Base-by-base conservation (phyloP, 2,113 vertebrate genomes). In the Carassius carassius region DNA sequence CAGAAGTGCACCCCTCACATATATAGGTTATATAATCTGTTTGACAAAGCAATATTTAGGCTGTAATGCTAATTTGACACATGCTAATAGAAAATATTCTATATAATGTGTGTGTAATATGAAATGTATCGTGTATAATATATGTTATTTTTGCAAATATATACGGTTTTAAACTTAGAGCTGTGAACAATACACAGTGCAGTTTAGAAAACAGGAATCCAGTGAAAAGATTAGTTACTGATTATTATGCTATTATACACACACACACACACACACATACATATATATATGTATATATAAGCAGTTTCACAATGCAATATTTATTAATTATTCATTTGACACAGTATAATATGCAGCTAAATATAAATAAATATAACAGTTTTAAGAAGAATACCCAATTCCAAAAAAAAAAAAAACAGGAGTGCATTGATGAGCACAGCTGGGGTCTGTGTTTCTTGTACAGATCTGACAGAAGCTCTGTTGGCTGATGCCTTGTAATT, bases 401-500 rank as follows among this genome's bases (percentile, higher is more conserved):
- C n/a, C n/a, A n/a, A n/a, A n/a, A n/a, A n/a, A n/a, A n/a, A 29
- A 29, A 29, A 29, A 29, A 1, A 29, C 67, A 13, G 21, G 67
- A 70, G 12, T 73, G 37, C 70, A 73, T 21, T 47, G 70, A 44
- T 73, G 70, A 47, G 44, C 70, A 47, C 70, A 74, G 41, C 70
- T 74, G 70, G 70, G 70, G 2, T 65, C 25, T 65, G 63, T 69
- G 65, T 8, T 69, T 35, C 29, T 17, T 51, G 29, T 17, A 16
- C 51, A 41, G 49, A 49, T 58, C 25, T 29, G 16, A 32, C 41
- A 47, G 25, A 73, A 75, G 14, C 82, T 83, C 82, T 76, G 72
- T 49, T 44, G 37, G 35, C 37, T 63, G 70, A 70, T 63, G 44
- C 56, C 60, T 76, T 62, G 56, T 70, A 29, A 74, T 76, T 76